Conservation (phyloP, 2,113 vertebrate species). For the Passer montanus region DNA sequence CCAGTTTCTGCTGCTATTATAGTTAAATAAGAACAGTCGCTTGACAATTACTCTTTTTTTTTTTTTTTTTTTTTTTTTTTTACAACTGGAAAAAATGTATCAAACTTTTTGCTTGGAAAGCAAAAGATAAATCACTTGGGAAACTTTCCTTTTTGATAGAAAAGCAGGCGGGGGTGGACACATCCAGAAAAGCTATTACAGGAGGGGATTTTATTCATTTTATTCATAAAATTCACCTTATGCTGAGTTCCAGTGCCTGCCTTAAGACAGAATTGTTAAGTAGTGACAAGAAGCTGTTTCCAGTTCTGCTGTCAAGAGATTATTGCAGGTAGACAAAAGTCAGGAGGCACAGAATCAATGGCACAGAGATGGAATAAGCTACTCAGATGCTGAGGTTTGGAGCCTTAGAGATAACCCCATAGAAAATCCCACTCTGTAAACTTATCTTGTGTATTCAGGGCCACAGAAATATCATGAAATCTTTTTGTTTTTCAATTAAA, state of each 20-base stretch:
- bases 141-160: neutral
- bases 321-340: neutral
- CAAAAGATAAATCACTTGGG: neutral
- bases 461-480: neutral
- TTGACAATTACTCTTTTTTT: neutral
- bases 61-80: neutral
- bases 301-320: neutral
- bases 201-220: neutral
- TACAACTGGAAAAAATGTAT: neutral
- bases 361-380: neutral
- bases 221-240: conserved; percentile 4
- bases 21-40: neutral
- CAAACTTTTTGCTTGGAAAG: neutral
- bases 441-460: neutral
- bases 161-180: neutral
- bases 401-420: neutral
- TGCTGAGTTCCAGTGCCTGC: neutral
- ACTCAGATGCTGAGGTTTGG: neutral
- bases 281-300: neutral
- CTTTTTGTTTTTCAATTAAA: neutral
- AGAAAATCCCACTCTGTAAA: neutral
- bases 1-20: neutral
- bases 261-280: neutral
- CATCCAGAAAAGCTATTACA: neutral
- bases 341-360: neutral